Evolutionary conservation across 2,113 vertebrate genomes (phyloP).

Genomic region (Orientallactaga bullata): DNA sequence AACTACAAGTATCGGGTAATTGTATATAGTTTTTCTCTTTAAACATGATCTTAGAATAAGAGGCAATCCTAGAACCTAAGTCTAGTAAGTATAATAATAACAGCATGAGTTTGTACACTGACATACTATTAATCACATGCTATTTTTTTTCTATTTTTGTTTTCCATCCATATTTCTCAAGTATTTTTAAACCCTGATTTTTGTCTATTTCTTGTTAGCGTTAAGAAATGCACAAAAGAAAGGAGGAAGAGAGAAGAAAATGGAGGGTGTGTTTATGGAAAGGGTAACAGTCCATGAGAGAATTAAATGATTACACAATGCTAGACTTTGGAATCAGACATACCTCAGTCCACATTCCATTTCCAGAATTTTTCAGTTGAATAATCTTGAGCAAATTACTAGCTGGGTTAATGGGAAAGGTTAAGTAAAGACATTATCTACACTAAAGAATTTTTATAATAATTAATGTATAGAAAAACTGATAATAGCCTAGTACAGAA

Average conservation of each 20-base stretch:
- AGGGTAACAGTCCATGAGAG: neutral
- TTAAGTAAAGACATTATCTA: neutral
- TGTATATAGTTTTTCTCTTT: neutral
- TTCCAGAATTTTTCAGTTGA: neutral
- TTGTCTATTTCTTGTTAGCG: neutral
- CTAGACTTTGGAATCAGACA: neutral
- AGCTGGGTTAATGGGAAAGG: neutral
- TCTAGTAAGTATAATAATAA: neutral
- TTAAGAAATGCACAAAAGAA: neutral
- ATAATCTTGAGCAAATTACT: neutral
- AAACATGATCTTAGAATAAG: conserved; percentile 3
- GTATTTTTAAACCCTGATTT: conserved; percentile 28
- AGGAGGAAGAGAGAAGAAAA: neutral
- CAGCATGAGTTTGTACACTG: neutral
- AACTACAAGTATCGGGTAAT: neutral
- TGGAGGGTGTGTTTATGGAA: neutral
- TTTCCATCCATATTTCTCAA: neutral
- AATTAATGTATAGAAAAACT: neutral
- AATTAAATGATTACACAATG: neutral
- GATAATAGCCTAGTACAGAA: neutral
- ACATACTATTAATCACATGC: neutral
- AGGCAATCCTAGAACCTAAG: neutral
- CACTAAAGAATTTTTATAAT: neutral
- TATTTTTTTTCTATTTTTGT: neutral
- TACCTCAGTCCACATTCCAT: neutral